These are phyloP conservation scores for Pseudomyrmex sp. DNA, from an alignment of 1,140 invertebrate species.

Conservation along the genomic window DNA sequence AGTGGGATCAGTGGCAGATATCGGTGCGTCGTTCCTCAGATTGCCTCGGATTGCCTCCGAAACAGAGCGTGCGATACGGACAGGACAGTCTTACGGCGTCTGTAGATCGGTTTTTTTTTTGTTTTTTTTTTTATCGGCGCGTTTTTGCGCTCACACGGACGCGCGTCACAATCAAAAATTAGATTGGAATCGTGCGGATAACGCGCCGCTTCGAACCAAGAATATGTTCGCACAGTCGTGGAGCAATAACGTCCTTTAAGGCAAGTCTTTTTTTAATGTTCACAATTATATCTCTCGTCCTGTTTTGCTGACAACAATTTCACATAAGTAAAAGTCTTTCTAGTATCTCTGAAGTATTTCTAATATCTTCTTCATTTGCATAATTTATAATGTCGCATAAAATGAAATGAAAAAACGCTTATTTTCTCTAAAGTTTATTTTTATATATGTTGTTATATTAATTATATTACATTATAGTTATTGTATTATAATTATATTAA, in stretches of 20 bases:
- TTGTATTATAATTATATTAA: too few relatives aligned
- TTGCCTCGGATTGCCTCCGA: conserved; percentile 26
- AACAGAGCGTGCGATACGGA: conserved; percentile 11
- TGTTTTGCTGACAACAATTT: not conserved
- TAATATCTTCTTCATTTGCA: too few relatives aligned
- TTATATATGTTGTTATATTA: too few relatives aligned
- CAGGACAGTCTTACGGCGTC: not conserved
- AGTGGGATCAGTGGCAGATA: conserved; percentile 14
- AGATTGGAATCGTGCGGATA: conserved; percentile 10
- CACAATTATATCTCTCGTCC: not conserved
- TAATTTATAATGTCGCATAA: too few relatives aligned
- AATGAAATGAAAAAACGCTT: too few relatives aligned
- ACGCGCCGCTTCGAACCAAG: not conserved
- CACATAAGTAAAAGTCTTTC: too few relatives aligned
- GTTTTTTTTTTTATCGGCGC: conserved; percentile 9
- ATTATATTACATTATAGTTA: too few relatives aligned
- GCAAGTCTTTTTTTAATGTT: conserved; percentile 10
- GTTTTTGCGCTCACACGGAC: conserved; percentile 8
- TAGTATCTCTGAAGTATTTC: too few relatives aligned
- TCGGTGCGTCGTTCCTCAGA: conserved; percentile 15
- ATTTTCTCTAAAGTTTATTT: too few relatives aligned
- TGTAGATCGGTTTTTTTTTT: too few relatives aligned
- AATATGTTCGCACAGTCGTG: conserved; percentile 16
- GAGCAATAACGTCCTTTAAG: conserved; percentile 28
- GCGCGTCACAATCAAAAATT: conserved; percentile 14